Evolutionary conservation across 1,140 invertebrate species (phyloP).

Genomic region (Drosophila sulfurigaster): DNA sequence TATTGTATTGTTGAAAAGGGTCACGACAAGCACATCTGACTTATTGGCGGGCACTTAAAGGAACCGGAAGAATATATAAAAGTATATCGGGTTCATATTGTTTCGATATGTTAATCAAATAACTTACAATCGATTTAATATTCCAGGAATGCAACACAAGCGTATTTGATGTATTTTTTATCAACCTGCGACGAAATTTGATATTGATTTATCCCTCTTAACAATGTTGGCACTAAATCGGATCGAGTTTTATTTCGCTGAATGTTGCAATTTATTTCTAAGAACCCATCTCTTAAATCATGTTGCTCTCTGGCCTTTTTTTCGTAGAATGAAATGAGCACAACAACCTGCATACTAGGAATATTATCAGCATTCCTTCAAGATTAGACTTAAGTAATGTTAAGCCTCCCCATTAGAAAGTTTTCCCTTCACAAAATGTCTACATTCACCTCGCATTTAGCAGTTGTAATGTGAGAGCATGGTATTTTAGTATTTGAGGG

Average conservation of each 20-base stretch:
- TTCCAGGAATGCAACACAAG: background rate
- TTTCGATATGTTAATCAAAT: slow-evolving; percentile 29
- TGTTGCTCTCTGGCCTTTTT: no score
- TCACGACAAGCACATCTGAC: slow-evolving; percentile 27
- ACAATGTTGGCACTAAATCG: background rate
- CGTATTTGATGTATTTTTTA: background rate
- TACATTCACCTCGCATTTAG: slow-evolving; percentile 4
- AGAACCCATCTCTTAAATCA: no score
- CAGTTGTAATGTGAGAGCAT: no score
- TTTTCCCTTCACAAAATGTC: background rate
- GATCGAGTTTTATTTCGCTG: no score
- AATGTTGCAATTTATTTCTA: no score
- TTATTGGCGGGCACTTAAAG: slow-evolving; percentile 41
- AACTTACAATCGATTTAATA: slow-evolving; percentile 1
- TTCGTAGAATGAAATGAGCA: no score
- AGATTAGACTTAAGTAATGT: slow-evolving; percentile 1
- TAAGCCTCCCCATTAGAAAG: slow-evolving; percentile 9
- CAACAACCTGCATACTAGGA: background rate
- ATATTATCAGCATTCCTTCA: background rate
- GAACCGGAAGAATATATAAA: slow-evolving; percentile 5
- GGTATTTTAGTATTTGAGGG: background rate
- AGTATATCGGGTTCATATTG: slow-evolving; percentile 29
- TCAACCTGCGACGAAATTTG: background rate
- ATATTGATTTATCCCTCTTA: background rate
- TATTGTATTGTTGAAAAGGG: slow-evolving; percentile 50